A percentile compares a stretch with the other conserved stretches of the same genome.
phyloP scores from a whole-genome alignment of 2,113 vertebrate genomes.

The Regulus satrapa region DNA sequence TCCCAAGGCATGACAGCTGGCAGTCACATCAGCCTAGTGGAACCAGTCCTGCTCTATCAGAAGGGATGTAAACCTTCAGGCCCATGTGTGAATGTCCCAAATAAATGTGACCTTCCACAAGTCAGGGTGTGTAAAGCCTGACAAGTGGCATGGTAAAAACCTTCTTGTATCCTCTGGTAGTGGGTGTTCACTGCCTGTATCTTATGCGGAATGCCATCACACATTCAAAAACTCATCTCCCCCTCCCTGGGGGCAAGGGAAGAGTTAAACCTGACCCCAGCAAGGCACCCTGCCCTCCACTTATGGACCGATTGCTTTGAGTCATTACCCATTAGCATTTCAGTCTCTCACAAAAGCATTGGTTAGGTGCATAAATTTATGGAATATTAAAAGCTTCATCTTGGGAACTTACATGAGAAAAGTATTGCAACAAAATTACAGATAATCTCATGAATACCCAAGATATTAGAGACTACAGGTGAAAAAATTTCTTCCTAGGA shows the following conservation, averaged over 20 bases:
- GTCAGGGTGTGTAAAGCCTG: not conserved
- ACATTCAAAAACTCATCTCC: not conserved
- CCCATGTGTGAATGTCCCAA: rapidly evolving
- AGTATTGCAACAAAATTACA: not conserved
- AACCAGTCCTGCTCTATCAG: not conserved
- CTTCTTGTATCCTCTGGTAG: not conserved
- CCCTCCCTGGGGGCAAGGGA: not conserved
- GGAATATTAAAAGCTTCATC: not conserved
- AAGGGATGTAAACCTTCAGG: not conserved
- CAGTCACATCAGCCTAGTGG: not conserved
- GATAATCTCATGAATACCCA: not conserved
- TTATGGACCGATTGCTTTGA: rapidly evolving
- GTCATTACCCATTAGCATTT: not conserved
- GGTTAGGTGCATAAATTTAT: not conserved
- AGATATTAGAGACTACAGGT: not conserved
- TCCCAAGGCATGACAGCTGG: not conserved
- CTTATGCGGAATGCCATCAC: not conserved
- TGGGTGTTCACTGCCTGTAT: not conserved
- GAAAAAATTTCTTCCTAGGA: not conserved
- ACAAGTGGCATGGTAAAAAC: rapidly evolving
- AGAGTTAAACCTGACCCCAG: not conserved
- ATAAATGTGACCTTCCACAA: not conserved
- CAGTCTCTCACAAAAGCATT: not conserved
- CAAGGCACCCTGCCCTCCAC: not conserved
- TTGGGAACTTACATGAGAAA: not conserved